These are phyloP conservation scores for Actinia equina DNA, from an alignment of 64 coral and sea anemone genomes.

Conservation along the genomic window DNA sequence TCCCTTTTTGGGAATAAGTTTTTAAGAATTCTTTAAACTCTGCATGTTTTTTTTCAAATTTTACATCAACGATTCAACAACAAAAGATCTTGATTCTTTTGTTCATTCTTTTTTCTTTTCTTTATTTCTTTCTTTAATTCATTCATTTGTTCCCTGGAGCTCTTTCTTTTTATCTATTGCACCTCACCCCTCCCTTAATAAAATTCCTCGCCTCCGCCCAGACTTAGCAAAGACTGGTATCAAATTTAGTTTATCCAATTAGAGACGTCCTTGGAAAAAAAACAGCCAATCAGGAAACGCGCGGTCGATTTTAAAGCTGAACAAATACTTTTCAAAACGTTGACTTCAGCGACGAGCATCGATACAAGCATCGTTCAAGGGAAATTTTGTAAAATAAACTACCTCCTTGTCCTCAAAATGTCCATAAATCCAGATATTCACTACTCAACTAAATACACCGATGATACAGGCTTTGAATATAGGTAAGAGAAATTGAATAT, in stretches of 20 bases:
- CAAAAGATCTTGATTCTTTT: too few species aligned
- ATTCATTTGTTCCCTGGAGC: too few species aligned
- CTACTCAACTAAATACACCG: slow-evolving; percentile 55
- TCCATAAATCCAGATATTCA: slow-evolving; percentile 36
- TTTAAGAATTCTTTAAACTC: too few species aligned
- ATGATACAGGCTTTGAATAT: slow-evolving; percentile 61
- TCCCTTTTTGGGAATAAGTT: too few species aligned
- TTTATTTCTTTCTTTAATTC: too few species aligned
- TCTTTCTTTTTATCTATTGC: too few species aligned
- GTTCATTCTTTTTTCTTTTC: too few species aligned
- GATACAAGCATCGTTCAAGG: not conserved
- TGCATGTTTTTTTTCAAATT: too few species aligned
- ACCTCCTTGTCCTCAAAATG: not conserved
- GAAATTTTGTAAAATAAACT: not conserved
- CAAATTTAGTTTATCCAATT: not conserved
- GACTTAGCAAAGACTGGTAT: not conserved
- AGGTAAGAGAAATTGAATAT: slow-evolving; percentile 30
- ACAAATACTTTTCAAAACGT: not conserved
- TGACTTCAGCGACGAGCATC: not conserved
- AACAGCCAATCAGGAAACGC: not conserved
- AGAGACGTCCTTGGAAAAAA: not conserved
- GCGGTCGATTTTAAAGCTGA: slow-evolving; percentile 20
- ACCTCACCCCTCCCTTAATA: not conserved
- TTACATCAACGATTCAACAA: too few species aligned
- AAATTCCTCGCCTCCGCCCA: not conserved